These are phyloP conservation scores for Campylomormyrus numenius DNA, from an alignment of 2,113 vertebrate species.

Conservation along the genomic window DNA sequence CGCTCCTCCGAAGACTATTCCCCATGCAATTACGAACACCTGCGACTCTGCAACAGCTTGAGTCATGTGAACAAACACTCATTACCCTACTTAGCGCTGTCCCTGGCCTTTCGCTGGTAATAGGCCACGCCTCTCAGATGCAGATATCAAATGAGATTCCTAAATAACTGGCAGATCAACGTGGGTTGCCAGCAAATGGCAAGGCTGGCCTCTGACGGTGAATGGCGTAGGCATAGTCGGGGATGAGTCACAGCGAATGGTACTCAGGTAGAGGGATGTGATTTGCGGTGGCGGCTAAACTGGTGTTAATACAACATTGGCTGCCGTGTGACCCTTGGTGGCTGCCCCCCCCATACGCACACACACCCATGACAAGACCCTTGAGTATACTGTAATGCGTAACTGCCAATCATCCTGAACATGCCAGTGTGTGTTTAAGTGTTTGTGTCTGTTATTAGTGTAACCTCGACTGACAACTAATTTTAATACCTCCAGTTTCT, in stretches of 20 bases:
- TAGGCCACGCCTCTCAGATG: not conserved
- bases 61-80: not conserved
- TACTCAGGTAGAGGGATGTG: not conserved
- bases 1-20: not conserved
- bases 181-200: not conserved
- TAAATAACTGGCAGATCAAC: not conserved
- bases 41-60: not conserved
- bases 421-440: constrained; percentile 1
- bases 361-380: not conserved
- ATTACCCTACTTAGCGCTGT: not conserved
- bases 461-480: not conserved
- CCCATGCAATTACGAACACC: constrained; percentile 1
- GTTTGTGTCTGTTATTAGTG: constrained; percentile 10
- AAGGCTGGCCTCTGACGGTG: not conserved
- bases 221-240: not conserved
- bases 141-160: not conserved
- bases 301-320: not conserved
- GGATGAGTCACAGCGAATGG: not conserved
- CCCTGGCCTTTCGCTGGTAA: not conserved
- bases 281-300: not conserved
- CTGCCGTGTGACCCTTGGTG: not conserved
- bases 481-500: not conserved
- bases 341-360: not conserved
- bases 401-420: not conserved
- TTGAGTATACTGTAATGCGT: not conserved